These are phyloP conservation scores for Anguilla japonica DNA, from an alignment of 2,113 vertebrate genomes.

Conservation along the genomic window DNA sequence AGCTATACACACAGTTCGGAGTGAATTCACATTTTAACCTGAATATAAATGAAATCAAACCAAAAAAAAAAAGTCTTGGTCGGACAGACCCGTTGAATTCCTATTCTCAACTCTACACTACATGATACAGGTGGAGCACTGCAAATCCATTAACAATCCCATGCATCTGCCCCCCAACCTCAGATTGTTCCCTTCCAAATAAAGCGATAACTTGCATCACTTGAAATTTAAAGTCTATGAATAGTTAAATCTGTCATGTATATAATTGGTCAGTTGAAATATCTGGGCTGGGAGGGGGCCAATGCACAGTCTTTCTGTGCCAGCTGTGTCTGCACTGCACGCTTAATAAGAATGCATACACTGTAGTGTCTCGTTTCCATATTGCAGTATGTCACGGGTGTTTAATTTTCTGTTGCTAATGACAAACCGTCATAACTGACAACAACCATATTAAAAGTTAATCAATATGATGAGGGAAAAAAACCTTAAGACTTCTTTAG, in stretches of 20 bases:
- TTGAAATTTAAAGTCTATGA: background rate
- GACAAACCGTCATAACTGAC: background rate
- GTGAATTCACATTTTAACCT: background rate
- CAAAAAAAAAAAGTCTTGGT: background rate
- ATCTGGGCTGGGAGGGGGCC: background rate
- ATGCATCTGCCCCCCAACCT: background rate
- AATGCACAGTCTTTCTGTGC: background rate
- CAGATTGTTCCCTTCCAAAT: background rate
- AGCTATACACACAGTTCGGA: background rate
- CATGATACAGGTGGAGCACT: background rate
- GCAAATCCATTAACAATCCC: background rate
- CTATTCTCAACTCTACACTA: background rate
- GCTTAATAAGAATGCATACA: background rate
- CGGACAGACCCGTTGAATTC: background rate
- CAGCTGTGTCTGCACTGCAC: conserved; percentile 17
- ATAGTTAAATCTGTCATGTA: background rate
- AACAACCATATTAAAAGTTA: conserved; percentile 42
- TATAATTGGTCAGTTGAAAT: background rate
- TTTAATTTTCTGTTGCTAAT: background rate
- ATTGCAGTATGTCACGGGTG: background rate
- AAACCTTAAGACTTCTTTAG: conserved; percentile 38
- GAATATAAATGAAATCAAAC: background rate
- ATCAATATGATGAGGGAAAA: conserved; percentile 28
- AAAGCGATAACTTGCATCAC: background rate
- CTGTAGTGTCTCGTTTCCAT: conserved; percentile 16